Evolutionary conservation across 2,888 invertebrate species (phyloP).

Genomic region (Seira musarum): DNA sequence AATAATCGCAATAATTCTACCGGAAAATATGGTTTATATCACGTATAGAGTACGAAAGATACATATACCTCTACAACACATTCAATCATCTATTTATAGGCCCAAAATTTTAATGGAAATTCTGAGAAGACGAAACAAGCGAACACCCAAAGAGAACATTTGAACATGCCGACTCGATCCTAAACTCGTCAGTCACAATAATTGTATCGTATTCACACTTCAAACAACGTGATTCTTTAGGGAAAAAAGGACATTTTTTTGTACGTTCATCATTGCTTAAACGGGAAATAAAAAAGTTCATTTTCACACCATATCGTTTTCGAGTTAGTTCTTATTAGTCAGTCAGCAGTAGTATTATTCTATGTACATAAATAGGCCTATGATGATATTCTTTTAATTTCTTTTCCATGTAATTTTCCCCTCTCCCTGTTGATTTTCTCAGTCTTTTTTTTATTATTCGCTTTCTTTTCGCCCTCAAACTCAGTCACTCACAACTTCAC

Average conservation of each 20-base stretch:
- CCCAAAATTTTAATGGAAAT: not conserved
- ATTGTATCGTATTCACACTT: no score
- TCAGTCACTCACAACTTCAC: not conserved
- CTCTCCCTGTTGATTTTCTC: conserved; percentile 43
- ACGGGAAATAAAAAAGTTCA: conserved; percentile 3
- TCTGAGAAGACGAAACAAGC: no score
- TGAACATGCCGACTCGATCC: not conserved
- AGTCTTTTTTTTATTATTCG: not conserved
- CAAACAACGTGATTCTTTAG: not conserved
- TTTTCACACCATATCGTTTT: conserved; percentile 2
- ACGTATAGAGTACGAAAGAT: not conserved
- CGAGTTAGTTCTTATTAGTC: no score
- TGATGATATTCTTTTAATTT: conserved; percentile 24
- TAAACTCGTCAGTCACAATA: no score
- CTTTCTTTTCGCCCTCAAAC: not conserved
- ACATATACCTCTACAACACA: not conserved
- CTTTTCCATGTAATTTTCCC: conserved; percentile 43
- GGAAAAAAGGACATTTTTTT: not conserved
- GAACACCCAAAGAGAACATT: not conserved
- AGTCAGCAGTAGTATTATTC: no score
- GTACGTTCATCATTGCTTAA: not conserved
- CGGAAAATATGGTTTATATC: not conserved
- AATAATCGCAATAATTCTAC: not conserved
- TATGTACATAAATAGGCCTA: conserved; percentile 4
- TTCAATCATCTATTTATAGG: not conserved